phyloP scores from a whole-genome alignment of 2,797 vertebrate genomes.

The Aphelocoma californica region DNA sequence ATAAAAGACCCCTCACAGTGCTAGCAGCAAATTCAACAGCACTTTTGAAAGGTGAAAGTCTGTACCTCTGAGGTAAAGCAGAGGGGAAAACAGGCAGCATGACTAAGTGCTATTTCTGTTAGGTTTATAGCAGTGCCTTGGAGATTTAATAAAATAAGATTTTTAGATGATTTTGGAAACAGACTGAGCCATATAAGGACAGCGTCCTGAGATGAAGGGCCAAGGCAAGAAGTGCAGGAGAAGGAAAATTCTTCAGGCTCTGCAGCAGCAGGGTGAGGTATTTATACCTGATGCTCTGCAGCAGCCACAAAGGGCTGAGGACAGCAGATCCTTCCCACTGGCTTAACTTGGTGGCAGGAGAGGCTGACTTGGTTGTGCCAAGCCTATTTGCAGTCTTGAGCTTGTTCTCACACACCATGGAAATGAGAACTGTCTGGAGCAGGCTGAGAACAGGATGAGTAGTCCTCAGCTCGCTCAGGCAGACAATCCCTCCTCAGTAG shows the following conservation, averaged over 20 bases:
- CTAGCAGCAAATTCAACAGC: neutral
- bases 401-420: neutral
- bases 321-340: neutral
- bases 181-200: neutral
- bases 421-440: neutral
- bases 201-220: neutral
- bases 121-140: neutral
- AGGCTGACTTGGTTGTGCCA: neutral
- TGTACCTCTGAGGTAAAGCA: neutral
- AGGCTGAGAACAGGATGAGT: neutral
- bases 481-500: neutral
- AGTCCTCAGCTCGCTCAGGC: neutral
- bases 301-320: neutral
- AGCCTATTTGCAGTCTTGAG: neutral
- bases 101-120: neutral
- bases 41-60: neutral
- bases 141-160: neutral
- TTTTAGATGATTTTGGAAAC: neutral
- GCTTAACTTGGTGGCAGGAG: neutral
- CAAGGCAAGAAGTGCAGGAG: neutral
- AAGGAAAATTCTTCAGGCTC: neutral
- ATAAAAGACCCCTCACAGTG: neutral
- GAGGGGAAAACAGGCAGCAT: neutral
- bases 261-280: neutral
- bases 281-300: neutral